These are phyloP conservation scores for Drosophila arizonae DNA, from an alignment of 1,140 invertebrate genomes.

Conservation along the genomic window DNA sequence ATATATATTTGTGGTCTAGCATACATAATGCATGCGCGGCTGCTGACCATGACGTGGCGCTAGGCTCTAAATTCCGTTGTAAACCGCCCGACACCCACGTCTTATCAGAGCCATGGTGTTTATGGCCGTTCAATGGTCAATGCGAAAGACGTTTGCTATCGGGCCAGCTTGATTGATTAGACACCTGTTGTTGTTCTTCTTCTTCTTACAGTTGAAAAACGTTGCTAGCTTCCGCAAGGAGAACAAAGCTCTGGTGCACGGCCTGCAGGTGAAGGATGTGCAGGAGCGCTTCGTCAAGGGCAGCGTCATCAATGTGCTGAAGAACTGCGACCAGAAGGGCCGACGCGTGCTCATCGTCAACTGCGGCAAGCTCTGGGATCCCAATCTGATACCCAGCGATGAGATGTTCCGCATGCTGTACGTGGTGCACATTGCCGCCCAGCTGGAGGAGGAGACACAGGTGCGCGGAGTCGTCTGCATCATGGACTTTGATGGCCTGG, in stretches of 20 bases:
- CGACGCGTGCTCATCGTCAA: slow-evolving; percentile 79
- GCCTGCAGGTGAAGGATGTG: slow-evolving; percentile 87
- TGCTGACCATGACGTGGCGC: slow-evolving; percentile 34
- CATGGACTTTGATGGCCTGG: slow-evolving; percentile 91
- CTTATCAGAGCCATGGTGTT: slow-evolving; percentile 32
- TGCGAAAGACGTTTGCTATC: not conserved
- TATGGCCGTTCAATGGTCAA: slow-evolving; percentile 37
- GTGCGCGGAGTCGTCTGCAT: slow-evolving; percentile 89
- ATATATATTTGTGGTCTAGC: too few relatives aligned
- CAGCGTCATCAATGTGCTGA: slow-evolving; percentile 89
- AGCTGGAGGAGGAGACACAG: slow-evolving; percentile 89
- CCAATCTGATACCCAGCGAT: slow-evolving; percentile 87
- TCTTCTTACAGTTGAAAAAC: slow-evolving; percentile 86
- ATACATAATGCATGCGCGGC: slow-evolving; percentile 27
- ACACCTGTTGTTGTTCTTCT: not conserved
- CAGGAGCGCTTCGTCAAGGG: slow-evolving; percentile 86
- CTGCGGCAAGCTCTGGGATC: slow-evolving; percentile 86
- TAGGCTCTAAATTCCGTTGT: slow-evolving; percentile 8
- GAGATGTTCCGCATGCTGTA: slow-evolving; percentile 91
- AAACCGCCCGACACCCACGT: slow-evolving; percentile 4
- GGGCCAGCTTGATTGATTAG: not conserved
- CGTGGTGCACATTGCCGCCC: slow-evolving; percentile 89
- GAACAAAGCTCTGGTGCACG: slow-evolving; percentile 85
- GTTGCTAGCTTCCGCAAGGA: slow-evolving; percentile 89
- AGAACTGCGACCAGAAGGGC: slow-evolving; percentile 86